These are phyloP conservation scores for Malurus cyaneus DNA, from an alignment of 2,113 vertebrate species.

Conservation along the genomic window DNA sequence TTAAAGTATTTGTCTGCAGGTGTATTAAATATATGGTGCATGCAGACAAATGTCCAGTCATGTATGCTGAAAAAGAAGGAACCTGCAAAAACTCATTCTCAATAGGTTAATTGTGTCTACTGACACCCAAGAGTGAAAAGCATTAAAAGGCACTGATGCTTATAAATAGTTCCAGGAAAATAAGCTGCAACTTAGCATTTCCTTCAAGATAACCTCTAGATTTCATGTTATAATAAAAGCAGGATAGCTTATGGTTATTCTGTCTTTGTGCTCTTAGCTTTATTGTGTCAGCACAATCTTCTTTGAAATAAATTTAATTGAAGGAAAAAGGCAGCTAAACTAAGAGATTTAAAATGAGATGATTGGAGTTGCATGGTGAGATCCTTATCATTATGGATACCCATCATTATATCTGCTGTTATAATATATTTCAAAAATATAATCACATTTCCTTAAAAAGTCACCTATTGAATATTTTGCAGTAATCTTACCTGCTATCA, in stretches of 20 bases:
- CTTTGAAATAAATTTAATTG: background rate
- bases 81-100: background rate
- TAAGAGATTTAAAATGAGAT: background rate
- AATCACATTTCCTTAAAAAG: background rate
- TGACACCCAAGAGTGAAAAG: background rate
- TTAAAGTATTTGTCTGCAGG: background rate
- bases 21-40: background rate
- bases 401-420: background rate
- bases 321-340: background rate
- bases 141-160: background rate
- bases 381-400: background rate
- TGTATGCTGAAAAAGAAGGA: background rate
- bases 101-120: background rate
- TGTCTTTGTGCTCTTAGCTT: background rate
- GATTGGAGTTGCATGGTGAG: background rate
- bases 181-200: background rate
- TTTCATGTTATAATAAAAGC: background rate
- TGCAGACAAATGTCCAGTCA: background rate
- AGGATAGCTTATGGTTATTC: background rate
- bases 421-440: background rate
- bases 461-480: background rate
- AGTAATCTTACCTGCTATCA: fast-evolving
- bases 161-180: background rate
- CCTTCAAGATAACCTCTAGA: background rate
- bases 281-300: background rate